phyloP scores from a whole-genome alignment of 2,797 vertebrate species.

The Megaceryle alcyon region DNA sequence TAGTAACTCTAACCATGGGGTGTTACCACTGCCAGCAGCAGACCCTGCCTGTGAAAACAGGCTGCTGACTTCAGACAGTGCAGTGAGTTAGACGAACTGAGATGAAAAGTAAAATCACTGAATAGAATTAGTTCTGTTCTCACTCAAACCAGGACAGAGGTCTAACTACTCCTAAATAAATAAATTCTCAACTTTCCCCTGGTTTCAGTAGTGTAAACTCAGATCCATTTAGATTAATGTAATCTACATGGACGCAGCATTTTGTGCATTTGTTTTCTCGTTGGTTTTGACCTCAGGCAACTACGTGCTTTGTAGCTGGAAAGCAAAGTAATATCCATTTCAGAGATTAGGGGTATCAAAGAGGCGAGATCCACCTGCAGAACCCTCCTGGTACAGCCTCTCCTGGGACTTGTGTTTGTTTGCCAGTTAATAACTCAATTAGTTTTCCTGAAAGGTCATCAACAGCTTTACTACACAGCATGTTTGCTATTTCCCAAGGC shows the following conservation, averaged over 20 bases:
- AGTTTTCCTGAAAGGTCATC: neutral
- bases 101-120: too few relatives aligned
- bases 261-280: constrained; percentile 13
- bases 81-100: too few relatives aligned
- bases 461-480: neutral
- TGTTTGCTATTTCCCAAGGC: neutral
- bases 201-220: neutral
- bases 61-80: too few relatives aligned
- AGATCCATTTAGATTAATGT: neutral
- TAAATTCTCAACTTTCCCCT: neutral
- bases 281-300: constrained; percentile 35
- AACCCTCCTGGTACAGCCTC: neutral
- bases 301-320: constrained; percentile 46
- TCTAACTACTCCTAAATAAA: neutral
- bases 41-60: too few relatives aligned
- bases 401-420: neutral
- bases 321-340: constrained; percentile 15
- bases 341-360: neutral
- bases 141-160: too few relatives aligned
- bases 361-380: neutral
- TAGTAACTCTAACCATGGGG: too few relatives aligned
- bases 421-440: neutral
- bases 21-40: too few relatives aligned
- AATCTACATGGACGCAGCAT: neutral
- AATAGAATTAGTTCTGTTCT: too few relatives aligned